phyloP scores from a whole-genome alignment of 2,888 invertebrate species.

The Arge pagana region DNA sequence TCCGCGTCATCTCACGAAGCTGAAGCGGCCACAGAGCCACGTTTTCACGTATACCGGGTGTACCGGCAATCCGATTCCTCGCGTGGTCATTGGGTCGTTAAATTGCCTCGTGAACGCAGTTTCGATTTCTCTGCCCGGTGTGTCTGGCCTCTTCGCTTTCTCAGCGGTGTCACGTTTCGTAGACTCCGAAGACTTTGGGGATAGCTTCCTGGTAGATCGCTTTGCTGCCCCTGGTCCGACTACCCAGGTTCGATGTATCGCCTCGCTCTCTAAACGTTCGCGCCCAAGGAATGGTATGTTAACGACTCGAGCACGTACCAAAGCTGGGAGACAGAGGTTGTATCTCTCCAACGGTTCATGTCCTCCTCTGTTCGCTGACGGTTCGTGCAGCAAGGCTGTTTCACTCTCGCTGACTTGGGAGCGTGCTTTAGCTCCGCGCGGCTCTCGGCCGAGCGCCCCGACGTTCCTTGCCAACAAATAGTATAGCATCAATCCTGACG shows the following conservation, averaged over 20 bases:
- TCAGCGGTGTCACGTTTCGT: too few species aligned
- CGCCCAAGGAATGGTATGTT: constrained; percentile 47
- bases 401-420: neutral
- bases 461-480: constrained; percentile 56
- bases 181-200: too few species aligned
- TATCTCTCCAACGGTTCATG: constrained; percentile 41
- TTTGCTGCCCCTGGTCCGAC: neutral
- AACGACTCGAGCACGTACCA: constrained; percentile 54
- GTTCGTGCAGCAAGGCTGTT: neutral
- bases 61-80: constrained; percentile 35
- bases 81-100: too few species aligned
- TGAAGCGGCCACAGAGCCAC: constrained; percentile 25
- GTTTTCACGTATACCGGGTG: constrained; percentile 35
- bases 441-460: constrained; percentile 36
- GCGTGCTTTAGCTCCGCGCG: constrained; percentile 21
- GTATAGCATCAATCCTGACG: constrained; percentile 57
- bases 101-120: constrained; percentile 28
- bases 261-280: too few species aligned
- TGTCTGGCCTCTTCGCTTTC: too few species aligned
- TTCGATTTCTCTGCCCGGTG: constrained; percentile 23
- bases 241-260: too few species aligned
- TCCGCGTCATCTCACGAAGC: constrained; percentile 40
- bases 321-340: constrained; percentile 35
- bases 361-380: too few species aligned
- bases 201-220: too few species aligned